Percentiles rank a stretch among this genome's conserved stretches.
Conservation (phyloP, 2,797 vertebrate species). For the Pangasius mekongensis region DNA sequence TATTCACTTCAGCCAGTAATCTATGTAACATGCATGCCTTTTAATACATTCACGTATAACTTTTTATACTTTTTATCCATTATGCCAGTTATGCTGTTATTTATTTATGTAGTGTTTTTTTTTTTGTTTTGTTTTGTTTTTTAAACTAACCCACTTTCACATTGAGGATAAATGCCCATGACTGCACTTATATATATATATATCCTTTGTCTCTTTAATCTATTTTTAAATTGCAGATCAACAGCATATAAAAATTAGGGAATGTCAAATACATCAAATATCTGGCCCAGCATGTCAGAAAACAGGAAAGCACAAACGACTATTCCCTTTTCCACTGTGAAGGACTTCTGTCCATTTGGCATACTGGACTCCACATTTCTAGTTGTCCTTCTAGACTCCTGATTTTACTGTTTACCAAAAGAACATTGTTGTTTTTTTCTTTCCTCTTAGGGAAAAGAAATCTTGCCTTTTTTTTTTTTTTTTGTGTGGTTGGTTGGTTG, state of each 20-base stretch:
- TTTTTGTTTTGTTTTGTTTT: neutral
- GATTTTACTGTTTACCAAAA: conserved; percentile 28
- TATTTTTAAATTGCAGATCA: conserved; percentile 22
- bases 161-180: neutral
- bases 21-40: conserved; percentile 61
- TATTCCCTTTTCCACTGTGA: conserved; percentile 78
- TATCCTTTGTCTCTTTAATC: neutral
- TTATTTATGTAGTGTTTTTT: neutral
- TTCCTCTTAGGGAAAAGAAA: neutral
- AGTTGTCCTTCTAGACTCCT: conserved; percentile 5
- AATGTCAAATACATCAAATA: conserved; percentile 20
- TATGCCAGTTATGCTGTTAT: conserved; percentile 25
- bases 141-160: conserved; percentile 3
- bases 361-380: conserved; percentile 39
- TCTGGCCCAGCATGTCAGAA: conserved; percentile 43
- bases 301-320: conserved; percentile 77
- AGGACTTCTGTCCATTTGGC: conserved; percentile 67
- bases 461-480: neutral
- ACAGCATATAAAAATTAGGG: conserved; percentile 22
- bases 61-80: conserved; percentile 41
- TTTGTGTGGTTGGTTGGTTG: conserved; percentile 14
- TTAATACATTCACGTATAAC: conserved; percentile 44
- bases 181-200: too few relatives aligned
- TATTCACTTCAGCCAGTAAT: conserved; percentile 46
- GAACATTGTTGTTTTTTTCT: neutral